A percentile compares a stretch with the other conserved stretches of the same genome.
Evolutionary conservation across 1,140 invertebrate genomes (phyloP).

Genomic region (Yoshiicerus persimilis): DNA sequence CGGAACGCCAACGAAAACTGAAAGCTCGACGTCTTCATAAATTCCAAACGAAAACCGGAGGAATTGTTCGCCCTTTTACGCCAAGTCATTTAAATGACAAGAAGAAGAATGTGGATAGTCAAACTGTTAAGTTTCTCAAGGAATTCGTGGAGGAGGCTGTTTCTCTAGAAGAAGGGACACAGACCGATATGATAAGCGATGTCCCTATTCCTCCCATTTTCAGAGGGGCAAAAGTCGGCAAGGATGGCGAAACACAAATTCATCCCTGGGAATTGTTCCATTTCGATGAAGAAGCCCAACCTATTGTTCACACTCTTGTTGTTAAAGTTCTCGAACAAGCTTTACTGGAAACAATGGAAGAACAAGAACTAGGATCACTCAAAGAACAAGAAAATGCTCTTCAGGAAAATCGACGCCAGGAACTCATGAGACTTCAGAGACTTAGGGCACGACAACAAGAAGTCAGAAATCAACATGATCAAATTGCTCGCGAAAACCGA

Average conservation of each 20-base stretch:
- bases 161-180: background rate
- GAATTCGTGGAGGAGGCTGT: conserved; percentile 32
- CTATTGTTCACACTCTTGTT: conserved; percentile 41
- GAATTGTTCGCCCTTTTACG: background rate
- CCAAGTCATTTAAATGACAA: conserved; percentile 32
- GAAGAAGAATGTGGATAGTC: conserved; percentile 21
- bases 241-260: conserved; percentile 44
- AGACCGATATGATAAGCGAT: conserved; percentile 37
- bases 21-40: background rate
- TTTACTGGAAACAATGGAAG: conserved; percentile 46
- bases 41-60: background rate
- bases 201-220: background rate
- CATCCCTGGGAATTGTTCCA: conserved; percentile 40
- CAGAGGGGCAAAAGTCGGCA: conserved; percentile 24
- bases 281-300: conserved; percentile 42
- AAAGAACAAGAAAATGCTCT: conserved; percentile 42
- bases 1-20: background rate
- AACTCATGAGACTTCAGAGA: conserved; percentile 23
- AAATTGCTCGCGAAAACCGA: background rate
- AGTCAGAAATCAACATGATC: background rate
- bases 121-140: conserved; percentile 43
- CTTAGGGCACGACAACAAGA: conserved; percentile 40
- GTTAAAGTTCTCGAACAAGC: conserved; percentile 44
- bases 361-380: conserved; percentile 43
- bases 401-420: conserved; percentile 36